A percentile compares a stretch with the other conserved stretches of the same genome.
Conservation (phyloP, 2,113 vertebrate genomes). For the Nerophis ophidion region DNA sequence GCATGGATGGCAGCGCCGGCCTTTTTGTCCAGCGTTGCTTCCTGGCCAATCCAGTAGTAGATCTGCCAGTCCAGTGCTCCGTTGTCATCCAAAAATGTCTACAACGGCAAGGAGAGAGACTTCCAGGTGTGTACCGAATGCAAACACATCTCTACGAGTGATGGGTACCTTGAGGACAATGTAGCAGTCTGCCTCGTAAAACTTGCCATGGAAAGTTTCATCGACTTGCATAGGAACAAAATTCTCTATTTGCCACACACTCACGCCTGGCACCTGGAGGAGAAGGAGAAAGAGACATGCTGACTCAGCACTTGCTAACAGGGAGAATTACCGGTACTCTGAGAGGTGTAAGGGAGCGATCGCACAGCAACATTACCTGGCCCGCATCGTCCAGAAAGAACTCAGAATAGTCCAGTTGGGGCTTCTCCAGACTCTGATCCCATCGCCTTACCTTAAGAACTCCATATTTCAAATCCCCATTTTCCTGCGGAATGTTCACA, state of each 20-base stretch:
- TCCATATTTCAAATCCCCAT: constrained; percentile 69
- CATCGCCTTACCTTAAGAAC: constrained; percentile 85
- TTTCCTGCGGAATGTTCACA: constrained; percentile 71
- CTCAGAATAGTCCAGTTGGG: constrained; percentile 91
- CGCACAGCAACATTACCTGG: constrained; percentile 55
- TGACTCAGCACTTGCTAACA: neutral
- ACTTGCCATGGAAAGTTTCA: constrained; percentile 86
- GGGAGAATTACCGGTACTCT: neutral
- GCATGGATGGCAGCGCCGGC: constrained; percentile 92
- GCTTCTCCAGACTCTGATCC: constrained; percentile 94
- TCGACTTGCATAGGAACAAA: constrained; percentile 85
- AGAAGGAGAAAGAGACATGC: neutral
- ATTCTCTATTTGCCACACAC: constrained; percentile 95
- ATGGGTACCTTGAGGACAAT: constrained; percentile 87
- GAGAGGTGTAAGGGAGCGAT: too few species aligned
- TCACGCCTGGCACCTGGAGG: constrained; percentile 75
- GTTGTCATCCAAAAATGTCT: constrained; percentile 91
- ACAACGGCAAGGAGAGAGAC: neutral
- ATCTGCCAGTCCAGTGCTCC: constrained; percentile 90
- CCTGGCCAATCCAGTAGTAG: constrained; percentile 96
- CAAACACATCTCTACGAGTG: neutral
- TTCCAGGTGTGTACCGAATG: neutral
- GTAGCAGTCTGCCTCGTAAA: constrained; percentile 97
- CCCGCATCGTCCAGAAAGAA: constrained; percentile 89
- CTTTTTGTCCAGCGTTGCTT: constrained; percentile 93